Evolutionary conservation across 37 sponge, comb jelly and placozoan genomes (phyloP).

Genomic region (Amphimedon queenslandica): DNA sequence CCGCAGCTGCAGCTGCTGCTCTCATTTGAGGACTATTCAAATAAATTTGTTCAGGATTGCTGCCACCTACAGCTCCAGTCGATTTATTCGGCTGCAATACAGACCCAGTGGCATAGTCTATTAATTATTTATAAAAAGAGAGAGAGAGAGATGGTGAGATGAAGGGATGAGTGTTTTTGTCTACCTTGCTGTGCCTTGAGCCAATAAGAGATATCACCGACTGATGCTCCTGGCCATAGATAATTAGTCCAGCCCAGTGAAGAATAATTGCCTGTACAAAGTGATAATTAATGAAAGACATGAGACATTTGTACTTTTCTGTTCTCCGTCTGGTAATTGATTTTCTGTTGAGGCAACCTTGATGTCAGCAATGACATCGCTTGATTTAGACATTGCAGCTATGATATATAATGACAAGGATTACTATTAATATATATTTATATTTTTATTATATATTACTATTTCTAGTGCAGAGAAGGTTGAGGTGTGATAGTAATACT

Average conservation of each 20-base stretch:
- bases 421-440: background rate
- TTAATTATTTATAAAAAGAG: too few species aligned
- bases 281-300: background rate
- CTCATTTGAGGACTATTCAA: background rate
- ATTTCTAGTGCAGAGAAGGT: slow-evolving; percentile 31
- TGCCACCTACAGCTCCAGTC: too few species aligned
- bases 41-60: background rate
- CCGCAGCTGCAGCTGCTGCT: background rate
- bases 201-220: slow-evolving; percentile 10
- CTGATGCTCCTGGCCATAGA: slow-evolving; percentile 32
- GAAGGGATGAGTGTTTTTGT: background rate
- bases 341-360: too few species aligned
- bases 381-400: background rate
- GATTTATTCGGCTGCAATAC: too few species aligned
- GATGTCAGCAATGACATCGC: background rate
- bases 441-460: background rate
- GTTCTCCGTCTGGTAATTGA: too few species aligned
- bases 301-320: background rate
- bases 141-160: too few species aligned
- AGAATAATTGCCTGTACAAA: background rate
- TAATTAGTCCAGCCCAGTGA: slow-evolving; percentile 23
- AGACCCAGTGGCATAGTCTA: too few species aligned
- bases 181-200: slow-evolving; percentile 5
- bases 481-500: slow-evolving; percentile 57
- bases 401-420: background rate